These are phyloP conservation scores for Hermatobates lingyangjiaoensis DNA, from an alignment of 1,140 invertebrate genomes.

Conservation along the genomic window DNA sequence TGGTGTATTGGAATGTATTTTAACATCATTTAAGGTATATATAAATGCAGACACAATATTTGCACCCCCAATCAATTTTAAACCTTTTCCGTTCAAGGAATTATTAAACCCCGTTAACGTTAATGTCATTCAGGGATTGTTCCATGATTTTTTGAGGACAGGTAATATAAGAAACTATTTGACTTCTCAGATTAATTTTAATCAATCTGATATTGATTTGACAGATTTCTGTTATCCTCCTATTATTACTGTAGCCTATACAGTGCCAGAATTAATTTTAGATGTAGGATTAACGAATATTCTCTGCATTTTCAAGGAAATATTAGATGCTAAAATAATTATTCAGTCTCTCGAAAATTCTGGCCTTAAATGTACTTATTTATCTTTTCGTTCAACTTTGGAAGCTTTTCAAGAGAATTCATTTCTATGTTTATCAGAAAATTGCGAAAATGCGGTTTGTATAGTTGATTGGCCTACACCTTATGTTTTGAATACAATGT, in stretches of 20 bases:
- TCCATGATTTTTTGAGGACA: conserved; percentile 14
- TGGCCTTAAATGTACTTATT: conserved; percentile 15
- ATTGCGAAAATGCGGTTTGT: conserved; percentile 7
- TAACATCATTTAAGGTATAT: not conserved
- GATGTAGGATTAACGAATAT: conserved; percentile 16
- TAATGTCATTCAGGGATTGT: conserved; percentile 11
- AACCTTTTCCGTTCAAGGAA: conserved; percentile 13
- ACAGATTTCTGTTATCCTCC: conserved; percentile 9
- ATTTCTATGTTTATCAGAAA: conserved; percentile 11
- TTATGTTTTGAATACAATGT: conserved; percentile 19
- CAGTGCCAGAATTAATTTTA: conserved; percentile 13
- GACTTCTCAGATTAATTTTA: conserved; percentile 5
- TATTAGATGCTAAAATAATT: conserved; percentile 15
- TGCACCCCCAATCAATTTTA: not conserved
- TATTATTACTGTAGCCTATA: conserved; percentile 13
- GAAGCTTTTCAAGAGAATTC: conserved; percentile 16
- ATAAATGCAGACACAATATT: not conserved
- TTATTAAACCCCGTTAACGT: conserved; percentile 6
- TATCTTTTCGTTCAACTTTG: conserved; percentile 16
- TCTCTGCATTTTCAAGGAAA: conserved; percentile 16
- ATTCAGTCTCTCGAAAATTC: conserved; percentile 13
- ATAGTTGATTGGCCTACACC: conserved; percentile 16
- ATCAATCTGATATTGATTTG: not conserved
- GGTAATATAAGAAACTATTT: conserved; percentile 14
- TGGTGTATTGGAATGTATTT: conserved; percentile 6